phyloP scores from a whole-genome alignment of 2,888 invertebrate species.

The Aelia acuminata region DNA sequence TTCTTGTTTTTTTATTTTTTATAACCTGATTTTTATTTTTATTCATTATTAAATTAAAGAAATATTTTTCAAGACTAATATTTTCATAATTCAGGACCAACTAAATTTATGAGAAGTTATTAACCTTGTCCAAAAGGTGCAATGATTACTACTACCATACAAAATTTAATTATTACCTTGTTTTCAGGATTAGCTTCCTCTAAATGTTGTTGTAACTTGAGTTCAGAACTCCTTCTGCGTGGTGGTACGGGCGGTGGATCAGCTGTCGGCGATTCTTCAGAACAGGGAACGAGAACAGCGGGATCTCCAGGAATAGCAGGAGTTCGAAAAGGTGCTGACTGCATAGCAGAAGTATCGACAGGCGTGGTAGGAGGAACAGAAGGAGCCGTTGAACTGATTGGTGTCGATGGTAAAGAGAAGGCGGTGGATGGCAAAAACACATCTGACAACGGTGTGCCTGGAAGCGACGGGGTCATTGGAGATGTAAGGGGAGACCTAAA shows the following conservation, averaged over 20 bases:
- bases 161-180: background rate
- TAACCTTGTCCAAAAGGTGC: too few species aligned
- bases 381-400: conserved; percentile 71
- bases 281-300: background rate
- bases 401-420: conserved; percentile 64
- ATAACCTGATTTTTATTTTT: too few species aligned
- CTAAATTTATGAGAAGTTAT: too few species aligned
- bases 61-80: too few species aligned
- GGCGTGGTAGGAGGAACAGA: conserved; percentile 70
- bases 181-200: conserved; percentile 24
- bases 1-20: too few species aligned
- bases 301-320: background rate
- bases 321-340: conserved; percentile 18
- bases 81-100: too few species aligned
- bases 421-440: conserved; percentile 67
- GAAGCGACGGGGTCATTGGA: conserved; percentile 65
- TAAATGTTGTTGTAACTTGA: conserved; percentile 61
- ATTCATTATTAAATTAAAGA: too few species aligned
- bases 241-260: conserved; percentile 68
- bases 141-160: background rate
- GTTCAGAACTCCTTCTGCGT: conserved; percentile 66
- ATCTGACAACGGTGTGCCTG: conserved; percentile 67
- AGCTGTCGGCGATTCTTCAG: conserved; percentile 14
- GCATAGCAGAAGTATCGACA: conserved; percentile 64
- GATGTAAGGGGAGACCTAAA: conserved; percentile 58